Evolutionary conservation across 2,797 vertebrate genomes (phyloP).

Genomic region (Manis crassicaudata): DNA sequence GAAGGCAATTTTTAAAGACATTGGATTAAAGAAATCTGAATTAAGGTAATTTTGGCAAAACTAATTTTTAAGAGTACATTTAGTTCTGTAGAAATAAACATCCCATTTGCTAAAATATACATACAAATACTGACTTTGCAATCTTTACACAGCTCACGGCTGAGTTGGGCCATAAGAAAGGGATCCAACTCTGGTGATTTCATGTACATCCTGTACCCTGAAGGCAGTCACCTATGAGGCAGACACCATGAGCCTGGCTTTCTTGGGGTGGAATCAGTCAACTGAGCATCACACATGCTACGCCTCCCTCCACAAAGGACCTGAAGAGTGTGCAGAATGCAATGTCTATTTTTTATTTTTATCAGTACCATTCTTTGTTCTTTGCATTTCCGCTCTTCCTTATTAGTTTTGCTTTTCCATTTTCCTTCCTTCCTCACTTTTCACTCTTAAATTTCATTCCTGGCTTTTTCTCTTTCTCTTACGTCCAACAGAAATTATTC

Average conservation of each 20-base stretch:
- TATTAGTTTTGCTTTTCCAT: not conserved
- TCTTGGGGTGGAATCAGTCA: not conserved
- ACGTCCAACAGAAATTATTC: not conserved
- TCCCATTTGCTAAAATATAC: not conserved
- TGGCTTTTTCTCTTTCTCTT: not conserved
- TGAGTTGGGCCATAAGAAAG: not conserved
- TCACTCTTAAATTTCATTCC: not conserved
- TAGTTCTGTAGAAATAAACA: conserved; percentile 11
- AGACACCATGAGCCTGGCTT: not conserved
- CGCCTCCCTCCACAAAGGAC: not conserved
- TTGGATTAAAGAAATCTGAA: not conserved
- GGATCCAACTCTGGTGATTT: not conserved
- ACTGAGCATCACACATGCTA: not conserved
- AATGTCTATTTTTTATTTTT: not conserved
- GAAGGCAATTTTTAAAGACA: conserved; percentile 18
- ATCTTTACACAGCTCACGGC: not conserved
- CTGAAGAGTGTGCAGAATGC: not conserved
- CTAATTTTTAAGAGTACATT: not conserved
- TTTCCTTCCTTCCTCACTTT: not conserved
- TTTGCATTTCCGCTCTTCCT: not conserved
- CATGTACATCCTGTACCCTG: not conserved
- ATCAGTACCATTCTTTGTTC: not conserved
- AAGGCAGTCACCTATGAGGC: not conserved
- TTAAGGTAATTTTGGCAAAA: conserved; percentile 16
- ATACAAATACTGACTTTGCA: not conserved